Percentiles rank a stretch among this genome's conserved stretches.
phyloP scores from a whole-genome alignment of 92 coral and sea anemone species.

The Epizoanthus ramosus region DNA sequence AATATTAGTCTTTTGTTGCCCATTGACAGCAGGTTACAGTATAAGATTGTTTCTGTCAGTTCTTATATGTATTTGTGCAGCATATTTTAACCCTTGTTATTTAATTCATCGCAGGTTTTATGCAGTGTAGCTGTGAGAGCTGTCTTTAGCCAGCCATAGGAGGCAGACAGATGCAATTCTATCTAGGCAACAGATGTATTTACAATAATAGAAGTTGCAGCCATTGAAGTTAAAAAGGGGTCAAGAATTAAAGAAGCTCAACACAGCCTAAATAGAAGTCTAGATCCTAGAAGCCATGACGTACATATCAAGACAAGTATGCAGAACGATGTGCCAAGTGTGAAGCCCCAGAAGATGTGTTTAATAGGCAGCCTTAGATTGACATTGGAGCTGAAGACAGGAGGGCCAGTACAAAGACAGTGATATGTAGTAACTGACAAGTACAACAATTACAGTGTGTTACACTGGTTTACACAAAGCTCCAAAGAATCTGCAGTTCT shows the following conservation, averaged over 20 bases:
- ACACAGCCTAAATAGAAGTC: slow-evolving; percentile 22
- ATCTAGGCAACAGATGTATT: slow-evolving; percentile 31
- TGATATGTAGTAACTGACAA: not conserved
- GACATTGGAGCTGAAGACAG: slow-evolving; percentile 41
- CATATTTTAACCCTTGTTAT: slow-evolving; percentile 2
- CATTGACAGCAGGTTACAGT: too few species aligned
- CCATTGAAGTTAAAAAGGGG: slow-evolving; percentile 27
- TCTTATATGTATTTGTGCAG: not conserved
- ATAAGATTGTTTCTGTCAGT: not conserved
- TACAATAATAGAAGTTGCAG: slow-evolving; percentile 22
- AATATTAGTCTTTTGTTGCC: too few species aligned
- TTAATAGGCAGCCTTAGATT: slow-evolving; percentile 29
- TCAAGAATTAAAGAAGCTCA: slow-evolving; percentile 22
- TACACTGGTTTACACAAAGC: not conserved
- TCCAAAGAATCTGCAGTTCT: not conserved
- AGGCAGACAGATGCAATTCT: slow-evolving; percentile 39
- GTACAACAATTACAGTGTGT: too few species aligned
- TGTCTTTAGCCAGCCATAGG: slow-evolving; percentile 31
- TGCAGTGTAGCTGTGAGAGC: slow-evolving; percentile 36
- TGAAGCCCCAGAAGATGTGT: slow-evolving; percentile 28
- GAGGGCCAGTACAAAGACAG: slow-evolving; percentile 20
- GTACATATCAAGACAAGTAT: slow-evolving; percentile 13
- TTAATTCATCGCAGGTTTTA: slow-evolving; percentile 26
- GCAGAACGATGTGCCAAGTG: not conserved
- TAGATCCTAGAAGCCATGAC: slow-evolving; percentile 23